Evolutionary conservation across 2,113 vertebrate genomes (phyloP).

Genomic region (Bufo bufo): DNA sequence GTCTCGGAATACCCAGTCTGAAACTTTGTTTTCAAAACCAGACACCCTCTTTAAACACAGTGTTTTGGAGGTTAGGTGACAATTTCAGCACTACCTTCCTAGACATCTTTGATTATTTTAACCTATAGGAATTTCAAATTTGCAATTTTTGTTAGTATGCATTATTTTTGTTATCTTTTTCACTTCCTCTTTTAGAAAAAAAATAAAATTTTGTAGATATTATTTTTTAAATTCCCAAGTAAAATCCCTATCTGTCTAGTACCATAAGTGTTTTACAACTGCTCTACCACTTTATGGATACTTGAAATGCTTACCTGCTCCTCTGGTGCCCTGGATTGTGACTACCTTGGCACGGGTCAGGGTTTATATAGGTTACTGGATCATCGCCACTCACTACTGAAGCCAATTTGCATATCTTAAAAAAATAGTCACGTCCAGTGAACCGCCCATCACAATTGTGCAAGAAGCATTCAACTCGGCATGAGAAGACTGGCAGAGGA

Average conservation of each 20-base stretch:
- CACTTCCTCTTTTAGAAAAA: background rate
- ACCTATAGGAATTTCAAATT: too few relatives aligned
- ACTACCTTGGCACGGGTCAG: background rate
- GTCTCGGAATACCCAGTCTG: too few relatives aligned
- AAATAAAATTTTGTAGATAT: background rate
- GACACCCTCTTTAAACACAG: too few relatives aligned
- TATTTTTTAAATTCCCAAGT: background rate
- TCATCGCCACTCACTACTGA: background rate
- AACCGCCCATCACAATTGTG: conserved; percentile 16
- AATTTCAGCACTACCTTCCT: too few relatives aligned
- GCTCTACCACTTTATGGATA: background rate
- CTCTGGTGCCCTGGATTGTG: conserved; percentile 13
- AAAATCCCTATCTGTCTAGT: background rate
- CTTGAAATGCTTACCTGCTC: conserved; percentile 11
- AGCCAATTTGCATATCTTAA: conserved; percentile 29
- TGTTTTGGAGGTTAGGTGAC: too few relatives aligned
- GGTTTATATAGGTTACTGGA: conserved; percentile 19
- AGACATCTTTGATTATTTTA: too few relatives aligned
- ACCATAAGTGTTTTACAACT: background rate
- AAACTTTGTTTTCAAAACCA: too few relatives aligned
- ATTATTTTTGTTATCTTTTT: background rate
- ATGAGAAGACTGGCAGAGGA: conserved; percentile 68
- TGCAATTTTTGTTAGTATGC: too few relatives aligned
- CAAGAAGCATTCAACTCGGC: conserved; percentile 64
- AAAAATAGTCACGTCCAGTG: background rate